phyloP scores from a whole-genome alignment of 2,888 invertebrate species.

The Metopia argyrocephala region DNA sequence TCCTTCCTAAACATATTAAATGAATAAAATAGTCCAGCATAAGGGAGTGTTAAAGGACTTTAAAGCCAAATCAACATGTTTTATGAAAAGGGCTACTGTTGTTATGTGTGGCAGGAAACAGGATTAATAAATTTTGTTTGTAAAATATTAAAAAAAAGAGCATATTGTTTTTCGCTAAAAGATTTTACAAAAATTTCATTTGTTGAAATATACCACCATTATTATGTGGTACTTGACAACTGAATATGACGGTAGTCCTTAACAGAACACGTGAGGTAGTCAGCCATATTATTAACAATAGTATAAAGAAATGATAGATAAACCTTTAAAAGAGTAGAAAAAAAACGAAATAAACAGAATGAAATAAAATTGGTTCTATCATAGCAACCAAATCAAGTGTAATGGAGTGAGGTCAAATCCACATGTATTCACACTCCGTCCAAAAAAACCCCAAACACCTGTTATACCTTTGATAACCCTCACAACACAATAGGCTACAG shows the following conservation, averaged over 20 bases:
- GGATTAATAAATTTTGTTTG: conserved; percentile 18
- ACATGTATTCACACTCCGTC: neutral
- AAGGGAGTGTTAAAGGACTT: conserved; percentile 47
- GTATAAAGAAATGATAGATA: neutral
- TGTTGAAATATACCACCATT: neutral
- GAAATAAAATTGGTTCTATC: conserved; percentile 32
- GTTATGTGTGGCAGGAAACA: neutral
- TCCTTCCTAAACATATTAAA: conserved; percentile 76
- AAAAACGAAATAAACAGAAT: too few species aligned
- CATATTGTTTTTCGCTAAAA: conserved; percentile 5
- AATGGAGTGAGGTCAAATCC: conserved; percentile 19
- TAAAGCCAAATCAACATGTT: conserved; percentile 41
- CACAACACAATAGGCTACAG: neutral
- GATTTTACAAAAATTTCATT: neutral
- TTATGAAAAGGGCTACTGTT: neutral
- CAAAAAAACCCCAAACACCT: neutral
- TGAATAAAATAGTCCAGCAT: conserved; percentile 64
- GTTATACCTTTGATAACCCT: neutral
- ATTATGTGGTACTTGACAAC: neutral
- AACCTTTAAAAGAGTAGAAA: neutral
- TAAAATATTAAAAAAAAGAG: conserved; percentile 3
- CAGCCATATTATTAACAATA: conserved; percentile 31
- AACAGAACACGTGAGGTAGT: neutral
- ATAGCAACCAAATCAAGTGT: conserved; percentile 46
- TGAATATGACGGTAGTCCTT: conserved; percentile 14